Evolutionary conservation across 2,888 invertebrate species (phyloP).

Genomic region (Polymixis lichenea): DNA sequence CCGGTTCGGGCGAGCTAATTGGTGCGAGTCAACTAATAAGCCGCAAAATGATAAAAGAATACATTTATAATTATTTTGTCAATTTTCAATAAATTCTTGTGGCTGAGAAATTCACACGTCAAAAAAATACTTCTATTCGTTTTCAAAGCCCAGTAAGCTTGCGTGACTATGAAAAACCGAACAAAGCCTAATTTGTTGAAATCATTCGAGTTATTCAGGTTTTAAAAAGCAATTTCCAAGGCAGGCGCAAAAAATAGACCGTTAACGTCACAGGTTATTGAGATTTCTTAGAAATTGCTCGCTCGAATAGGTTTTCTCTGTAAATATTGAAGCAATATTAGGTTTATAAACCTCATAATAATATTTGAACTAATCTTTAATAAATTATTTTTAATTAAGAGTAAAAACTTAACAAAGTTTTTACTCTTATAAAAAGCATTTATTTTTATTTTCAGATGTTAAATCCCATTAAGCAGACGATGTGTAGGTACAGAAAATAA

Average conservation of each 20-base stretch:
- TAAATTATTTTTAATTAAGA: too few relatives aligned
- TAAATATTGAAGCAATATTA: slow-evolving; percentile 13
- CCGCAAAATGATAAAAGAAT: too few relatives aligned
- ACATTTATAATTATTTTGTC: too few relatives aligned
- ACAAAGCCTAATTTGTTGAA: slow-evolving; percentile 59
- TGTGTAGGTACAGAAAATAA: too few relatives aligned
- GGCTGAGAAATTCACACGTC: neutral
- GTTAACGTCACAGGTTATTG: slow-evolving; percentile 49
- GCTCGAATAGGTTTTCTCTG: slow-evolving; percentile 16
- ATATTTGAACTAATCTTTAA: neutral
- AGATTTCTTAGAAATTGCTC: slow-evolving; percentile 45
- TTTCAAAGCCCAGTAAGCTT: slow-evolving; percentile 14
- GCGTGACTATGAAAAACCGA: slow-evolving; percentile 56
- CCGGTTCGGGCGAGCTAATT: too few relatives aligned
- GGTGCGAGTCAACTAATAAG: too few relatives aligned
- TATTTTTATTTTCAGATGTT: too few relatives aligned
- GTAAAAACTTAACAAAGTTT: too few relatives aligned
- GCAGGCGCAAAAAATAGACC: slow-evolving; percentile 45
- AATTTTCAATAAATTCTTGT: too few relatives aligned
- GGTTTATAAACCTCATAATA: neutral
- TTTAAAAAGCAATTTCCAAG: slow-evolving; percentile 59
- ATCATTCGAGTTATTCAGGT: slow-evolving; percentile 57
- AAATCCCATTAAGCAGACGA: too few relatives aligned
- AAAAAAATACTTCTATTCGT: slow-evolving; percentile 19
- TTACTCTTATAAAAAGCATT: too few relatives aligned